Base-by-base conservation (phyloP, 2,113 vertebrate genomes). In the Rynchops niger region DNA sequence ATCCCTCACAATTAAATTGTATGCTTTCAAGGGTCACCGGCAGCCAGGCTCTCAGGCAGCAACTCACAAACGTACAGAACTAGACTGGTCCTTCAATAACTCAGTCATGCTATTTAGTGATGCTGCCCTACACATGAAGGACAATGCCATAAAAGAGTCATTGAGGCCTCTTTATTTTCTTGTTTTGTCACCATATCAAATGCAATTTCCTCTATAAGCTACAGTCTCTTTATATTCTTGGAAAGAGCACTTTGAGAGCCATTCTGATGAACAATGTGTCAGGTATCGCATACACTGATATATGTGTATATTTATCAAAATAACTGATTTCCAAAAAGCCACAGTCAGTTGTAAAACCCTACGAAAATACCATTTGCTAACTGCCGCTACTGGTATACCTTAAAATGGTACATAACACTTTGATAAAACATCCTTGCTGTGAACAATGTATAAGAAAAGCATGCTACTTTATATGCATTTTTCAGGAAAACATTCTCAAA, bases 381-480 rank as follows among this genome's bases (percentile, higher is more conserved):
- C 19, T 77, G 29, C 17, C 17, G 50, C 8, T 5, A 3, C 19
- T 20, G 5, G 1, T 36, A 23, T 34, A 42, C 8, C 14, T 92
- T 59, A 67, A 71, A 84, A 66, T 30, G 3, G 15, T 18, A 9
- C 5, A 5, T 38, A 27, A 27, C 12, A 20, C 12, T 42, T 32
- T 25, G 17, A n/a, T 70, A 71, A 82, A 56, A 2, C 21, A 38
- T 55, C 29, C 4, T 7, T 82, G 18, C 34, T 67, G 12, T 47
- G 16, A 63, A 45, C 6, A 86, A 47, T 11, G 6, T 5, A 4
- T 26, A 25, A n/a, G 36, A 72, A 69, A 43, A 40, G 3, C 36
- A 5, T 11, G 6, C 2, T 59, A 5, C 0, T 1, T 42, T 55
- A 22, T 12, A 23, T 5, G 14, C 0, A 21, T 45, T 89, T 85